phyloP scores from a whole-genome alignment of 2,797 vertebrate genomes.

The Rhinella marina region DNA sequence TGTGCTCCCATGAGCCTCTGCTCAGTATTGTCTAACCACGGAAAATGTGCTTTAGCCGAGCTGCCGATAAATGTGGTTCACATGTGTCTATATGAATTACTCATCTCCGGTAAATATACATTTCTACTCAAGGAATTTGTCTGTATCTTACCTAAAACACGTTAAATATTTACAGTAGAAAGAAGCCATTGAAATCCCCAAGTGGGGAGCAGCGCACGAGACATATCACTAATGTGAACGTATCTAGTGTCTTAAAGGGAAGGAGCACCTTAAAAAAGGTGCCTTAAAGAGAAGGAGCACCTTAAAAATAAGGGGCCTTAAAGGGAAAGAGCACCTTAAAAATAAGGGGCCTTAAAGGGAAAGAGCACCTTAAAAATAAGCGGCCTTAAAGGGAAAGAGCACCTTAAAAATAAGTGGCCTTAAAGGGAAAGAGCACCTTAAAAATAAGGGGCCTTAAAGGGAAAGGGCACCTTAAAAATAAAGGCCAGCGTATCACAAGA shows the following conservation, averaged over 20 bases:
- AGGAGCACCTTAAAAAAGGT: too few relatives aligned
- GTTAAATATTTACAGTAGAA: constrained; percentile 7
- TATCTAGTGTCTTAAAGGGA: background rate
- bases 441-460: background rate
- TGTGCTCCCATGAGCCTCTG: constrained; percentile 9
- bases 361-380: background rate
- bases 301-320: too few relatives aligned
- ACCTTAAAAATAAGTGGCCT: background rate
- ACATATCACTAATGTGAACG: background rate
- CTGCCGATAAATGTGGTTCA: constrained; percentile 44
- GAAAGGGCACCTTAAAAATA: background rate
- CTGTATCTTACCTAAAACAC: background rate
- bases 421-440: background rate
- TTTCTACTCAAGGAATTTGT: background rate
- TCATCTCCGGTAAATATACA: constrained; percentile 21
- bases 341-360: too few relatives aligned
- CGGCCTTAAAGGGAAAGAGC: background rate
- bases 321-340: background rate
- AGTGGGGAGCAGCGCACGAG: background rate
- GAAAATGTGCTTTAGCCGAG: constrained; percentile 18
- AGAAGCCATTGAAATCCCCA: background rate
- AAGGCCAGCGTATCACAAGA: background rate
- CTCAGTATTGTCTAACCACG: constrained; percentile 24
- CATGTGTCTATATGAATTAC: constrained; percentile 43
- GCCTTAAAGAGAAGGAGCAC: too few relatives aligned